A percentile compares a stretch with the other conserved stretches of the same genome.
These are phyloP conservation scores for Hipparchia semele DNA, from an alignment of 2,888 invertebrate genomes.

Conservation along the genomic window DNA sequence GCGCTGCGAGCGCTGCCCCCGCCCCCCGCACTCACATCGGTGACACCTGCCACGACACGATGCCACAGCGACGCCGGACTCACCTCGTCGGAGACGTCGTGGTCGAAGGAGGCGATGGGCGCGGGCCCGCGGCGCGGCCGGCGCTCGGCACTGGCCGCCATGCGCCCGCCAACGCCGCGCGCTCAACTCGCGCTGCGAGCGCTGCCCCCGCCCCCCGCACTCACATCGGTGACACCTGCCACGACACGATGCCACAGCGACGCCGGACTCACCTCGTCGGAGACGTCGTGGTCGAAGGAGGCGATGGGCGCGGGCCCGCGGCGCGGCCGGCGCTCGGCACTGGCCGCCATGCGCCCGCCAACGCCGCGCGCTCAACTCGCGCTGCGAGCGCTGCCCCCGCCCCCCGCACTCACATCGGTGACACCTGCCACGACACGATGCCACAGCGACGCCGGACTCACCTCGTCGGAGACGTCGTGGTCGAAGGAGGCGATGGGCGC, in stretches of 20 bases:
- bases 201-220: not conserved
- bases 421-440: not conserved
- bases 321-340: conserved; percentile 83
- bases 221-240: not conserved
- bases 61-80: conserved; percentile 65
- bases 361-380: conserved; percentile 53
- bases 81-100: conserved; percentile 93
- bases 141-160: conserved; percentile 36
- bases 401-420: conserved; percentile 18
- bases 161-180: conserved; percentile 13
- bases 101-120: conserved; percentile 92
- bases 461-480: conserved; percentile 4
- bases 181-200: conserved; percentile 18
- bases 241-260: not conserved
- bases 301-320: conserved; percentile 86
- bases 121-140: conserved; percentile 48
- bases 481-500: not conserved
- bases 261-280: conserved; percentile 88
- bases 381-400: conserved; percentile 50
- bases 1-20: conserved; percentile 48
- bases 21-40: conserved; percentile 33
- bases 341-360: conserved; percentile 28
- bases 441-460: not conserved
- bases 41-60: not conserved
- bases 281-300: conserved; percentile 94